These are phyloP conservation scores for Pristionchus entomophagus DNA, from an alignment of 2,888 invertebrate species.

Conservation along the genomic window DNA sequence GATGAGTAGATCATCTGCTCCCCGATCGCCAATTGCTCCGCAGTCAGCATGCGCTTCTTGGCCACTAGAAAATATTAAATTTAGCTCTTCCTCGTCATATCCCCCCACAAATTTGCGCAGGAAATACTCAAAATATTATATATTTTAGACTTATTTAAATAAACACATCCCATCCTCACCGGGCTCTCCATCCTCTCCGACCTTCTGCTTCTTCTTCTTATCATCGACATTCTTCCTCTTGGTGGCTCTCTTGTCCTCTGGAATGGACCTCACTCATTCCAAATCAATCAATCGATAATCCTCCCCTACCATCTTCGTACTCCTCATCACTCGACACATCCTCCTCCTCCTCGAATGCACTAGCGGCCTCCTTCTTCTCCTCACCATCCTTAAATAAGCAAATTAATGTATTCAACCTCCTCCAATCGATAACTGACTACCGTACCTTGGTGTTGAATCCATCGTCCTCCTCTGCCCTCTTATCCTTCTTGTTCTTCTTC, in stretches of 20 bases:
- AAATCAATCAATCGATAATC: conserved; percentile 4
- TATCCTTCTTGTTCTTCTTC: conserved; percentile 76
- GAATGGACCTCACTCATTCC: conserved; percentile 1
- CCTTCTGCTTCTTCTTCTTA: conserved; percentile 54
- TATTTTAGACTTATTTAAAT: background rate
- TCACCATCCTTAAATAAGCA: conserved; percentile 49
- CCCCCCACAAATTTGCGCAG: no score
- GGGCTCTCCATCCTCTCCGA: conserved; percentile 45
- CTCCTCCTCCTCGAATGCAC: conserved; percentile 51
- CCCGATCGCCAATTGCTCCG: conserved; percentile 92
- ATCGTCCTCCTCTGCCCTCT: conserved; percentile 56
- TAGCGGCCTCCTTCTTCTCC: conserved; percentile 45
- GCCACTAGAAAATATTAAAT: conserved; percentile 53
- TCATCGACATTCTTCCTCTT: conserved; percentile 51
- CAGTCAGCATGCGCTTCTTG: conserved; percentile 82
- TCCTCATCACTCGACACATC: conserved; percentile 55
- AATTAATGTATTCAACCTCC: background rate
- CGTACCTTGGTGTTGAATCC: conserved; percentile 57
- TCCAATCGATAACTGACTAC: background rate
- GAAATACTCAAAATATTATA: background rate
- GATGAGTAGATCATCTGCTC: conserved; percentile 91
- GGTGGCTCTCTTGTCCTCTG: conserved; percentile 50
- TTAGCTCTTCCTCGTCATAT: no score
- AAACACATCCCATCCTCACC: background rate
- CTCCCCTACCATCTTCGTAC: conserved; percentile 49